Percentiles rank a stretch among this genome's conserved stretches.
phyloP scores from a whole-genome alignment of 2,888 invertebrate genomes.

The Eulithis prunata region DNA sequence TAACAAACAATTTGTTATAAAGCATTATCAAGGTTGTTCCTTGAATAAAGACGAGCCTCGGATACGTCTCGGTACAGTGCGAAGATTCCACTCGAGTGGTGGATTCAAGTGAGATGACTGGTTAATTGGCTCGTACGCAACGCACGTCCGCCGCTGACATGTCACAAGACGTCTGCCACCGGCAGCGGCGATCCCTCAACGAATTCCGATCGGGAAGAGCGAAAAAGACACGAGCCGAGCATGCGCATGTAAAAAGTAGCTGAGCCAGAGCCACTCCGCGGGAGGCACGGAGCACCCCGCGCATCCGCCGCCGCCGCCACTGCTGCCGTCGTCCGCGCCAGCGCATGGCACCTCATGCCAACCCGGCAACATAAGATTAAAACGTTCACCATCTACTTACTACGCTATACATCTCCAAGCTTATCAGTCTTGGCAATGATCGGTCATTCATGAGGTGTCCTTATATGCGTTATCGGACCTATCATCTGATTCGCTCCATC shows the following conservation, averaged over 20 bases:
- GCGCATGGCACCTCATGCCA: conserved; percentile 50
- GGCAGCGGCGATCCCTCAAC: conserved; percentile 81
- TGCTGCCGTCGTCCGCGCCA: conserved; percentile 45
- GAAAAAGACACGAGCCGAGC: conserved; percentile 83
- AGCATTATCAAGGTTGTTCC: conserved; percentile 73
- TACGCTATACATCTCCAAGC: conserved; percentile 50
- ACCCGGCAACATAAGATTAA: conserved; percentile 64
- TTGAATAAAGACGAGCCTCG: conserved; percentile 68
- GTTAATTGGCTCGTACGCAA: conserved; percentile 80
- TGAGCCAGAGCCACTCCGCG: conserved; percentile 68
- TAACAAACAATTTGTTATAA: conserved; percentile 65
- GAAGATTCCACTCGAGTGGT: conserved; percentile 61
- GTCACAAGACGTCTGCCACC: conserved; percentile 84
- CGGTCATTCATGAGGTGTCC: conserved; percentile 53
- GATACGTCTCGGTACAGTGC: conserved; percentile 58
- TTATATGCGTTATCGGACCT: conserved; percentile 39
- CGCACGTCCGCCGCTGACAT: conserved; percentile 78
- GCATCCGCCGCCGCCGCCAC: conserved; percentile 35
- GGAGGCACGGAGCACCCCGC: conserved; percentile 64
- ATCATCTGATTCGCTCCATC: conserved; percentile 38
- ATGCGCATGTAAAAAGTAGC: conserved; percentile 77
- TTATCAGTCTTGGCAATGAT: conserved; percentile 54
- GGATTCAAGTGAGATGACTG: conserved; percentile 68
- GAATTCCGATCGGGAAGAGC: conserved; percentile 82
- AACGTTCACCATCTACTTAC: conserved; percentile 52